phyloP scores from a whole-genome alignment of 2,797 vertebrate species.

The Sebastes aleutianus region DNA sequence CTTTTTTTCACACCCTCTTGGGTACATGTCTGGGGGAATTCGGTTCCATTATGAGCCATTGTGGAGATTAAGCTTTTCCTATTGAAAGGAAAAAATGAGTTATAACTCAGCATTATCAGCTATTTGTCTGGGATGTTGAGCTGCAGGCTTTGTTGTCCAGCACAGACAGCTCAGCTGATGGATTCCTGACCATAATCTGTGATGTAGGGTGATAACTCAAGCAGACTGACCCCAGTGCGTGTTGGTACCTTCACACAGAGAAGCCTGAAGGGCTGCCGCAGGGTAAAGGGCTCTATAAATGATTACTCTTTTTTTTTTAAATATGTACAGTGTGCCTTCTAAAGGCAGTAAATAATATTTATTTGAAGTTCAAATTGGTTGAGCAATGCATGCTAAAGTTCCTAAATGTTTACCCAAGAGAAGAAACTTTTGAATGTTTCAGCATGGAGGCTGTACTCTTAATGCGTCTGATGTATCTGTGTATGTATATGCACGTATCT shows the following conservation, averaged over 20 bases:
- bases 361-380: constrained; percentile 20
- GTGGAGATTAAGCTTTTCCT: constrained; percentile 25
- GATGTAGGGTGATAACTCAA: constrained; percentile 30
- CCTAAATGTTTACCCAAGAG: not conserved
- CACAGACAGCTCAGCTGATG: constrained; percentile 37
- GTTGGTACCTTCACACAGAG: not conserved
- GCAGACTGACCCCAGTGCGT: constrained; percentile 23
- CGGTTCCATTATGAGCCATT: constrained; percentile 34
- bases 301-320: not conserved
- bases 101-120: constrained; percentile 34
- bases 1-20: constrained; percentile 18
- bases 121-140: constrained; percentile 28
- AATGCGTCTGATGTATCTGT: constrained; percentile 10
- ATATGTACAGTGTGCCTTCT: not conserved
- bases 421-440: constrained; percentile 34
- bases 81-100: constrained; percentile 34
- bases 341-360: constrained; percentile 2
- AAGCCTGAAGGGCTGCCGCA: not conserved
- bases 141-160: constrained; percentile 29
- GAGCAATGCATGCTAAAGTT: constrained; percentile 3
- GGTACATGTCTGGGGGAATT: constrained; percentile 26
- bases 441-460: not conserved
- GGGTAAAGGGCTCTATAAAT: not conserved
- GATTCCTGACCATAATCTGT: constrained; percentile 43
- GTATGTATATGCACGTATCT: not conserved